Evolutionary conservation across 1,140 invertebrate genomes (phyloP), one percentile per base, ranked within the genome.

Genomic region (Caenorhabditis elegans): DNA sequence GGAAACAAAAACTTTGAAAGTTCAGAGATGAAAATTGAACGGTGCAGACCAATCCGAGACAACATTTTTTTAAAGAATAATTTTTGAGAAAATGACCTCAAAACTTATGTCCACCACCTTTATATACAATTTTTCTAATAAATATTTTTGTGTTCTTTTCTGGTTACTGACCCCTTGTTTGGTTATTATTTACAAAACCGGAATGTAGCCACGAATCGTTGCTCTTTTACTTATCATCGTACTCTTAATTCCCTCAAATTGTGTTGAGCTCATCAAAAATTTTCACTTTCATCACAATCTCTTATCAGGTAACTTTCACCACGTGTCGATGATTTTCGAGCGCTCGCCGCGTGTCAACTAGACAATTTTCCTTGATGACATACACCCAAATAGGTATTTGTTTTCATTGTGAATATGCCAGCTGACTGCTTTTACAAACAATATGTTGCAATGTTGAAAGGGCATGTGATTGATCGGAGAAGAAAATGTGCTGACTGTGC

Each of bases 231-330:
- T 39, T 39, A 70, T 39, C 60, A 39, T 70, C 43, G 10, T 70
- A 22, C n/a, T 60, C 6, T 22, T 10, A 19, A 19, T 22, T 11
- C 43, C 22, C 34, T 36, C 1, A 70, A 70, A 36, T n/a, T 39
- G 34, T 39, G 60, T 34, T 70, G 60, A 70, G 60, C 43, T 70
- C 60, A 70, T 70, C 60, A 70, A 39, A 22, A 60, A 70, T 8
- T 34, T 70, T 70, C 60, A 36, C 60, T 70, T 70, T 70, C 60
- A 70, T 70, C 60, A 70, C 60, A 70, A 60, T 3, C 4, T 43
- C 6, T 17, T 34, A 39, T 70, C 34, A 28, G 34, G 22, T 70
- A 70, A 70, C 43, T 31, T 39, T 36, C 60, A 43, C 60, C 60
- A 70, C 60, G 60, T 70, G 60, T 43, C 34, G 4, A 10, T 13